Evolutionary conservation across 2,113 vertebrate species (phyloP), one percentile per base, ranked within the genome.

Genomic region (Psophia crepitans): DNA sequence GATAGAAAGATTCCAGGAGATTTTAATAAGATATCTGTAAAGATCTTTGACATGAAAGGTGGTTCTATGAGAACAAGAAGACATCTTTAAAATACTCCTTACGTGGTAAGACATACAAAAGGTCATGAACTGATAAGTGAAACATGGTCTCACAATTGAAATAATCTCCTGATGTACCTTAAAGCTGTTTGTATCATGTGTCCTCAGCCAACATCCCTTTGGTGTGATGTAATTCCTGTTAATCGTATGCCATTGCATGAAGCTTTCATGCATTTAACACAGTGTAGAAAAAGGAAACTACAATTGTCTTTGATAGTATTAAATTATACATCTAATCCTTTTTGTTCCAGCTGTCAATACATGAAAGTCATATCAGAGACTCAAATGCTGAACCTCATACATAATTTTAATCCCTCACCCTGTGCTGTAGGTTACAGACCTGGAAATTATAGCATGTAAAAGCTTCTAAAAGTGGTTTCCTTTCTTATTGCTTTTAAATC

Each of bases 341-440:
- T 91, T 93, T 75, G 76, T 84, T 97, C 80, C 95, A 89, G 87
- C 69, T 75, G 68, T 93, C 75, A 92, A n/a, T 92, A 88, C n/a
- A 83, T 41, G 76, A 77, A 87, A 96, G n/a, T 73, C 87, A 41
- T 95, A 93, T 83, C 28, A 85, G 84, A 97, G 10, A 87, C 32
- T 51, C 37, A 46, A 84, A 85, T 87, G 43, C n/a, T 93, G 60
- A 88, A 65, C 68, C 30, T 49, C 87, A 65, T 83, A 14, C 33
- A 35, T 84, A 87, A 77, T 89, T 64, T 70, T 74, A 37, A 80
- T 91, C 78, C 56, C 37, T 91, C 46, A 64, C 69, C 51, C 61
- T 90, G 28, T 86, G 65, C 57, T 70, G 26, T 32, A 80, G 63
- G 24, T 60, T 74, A 87, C 30, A 92, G 61, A 91, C 82, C 37